Conservation (phyloP, 2,888 invertebrate species). For the Drosophila tripunctata region DNA sequence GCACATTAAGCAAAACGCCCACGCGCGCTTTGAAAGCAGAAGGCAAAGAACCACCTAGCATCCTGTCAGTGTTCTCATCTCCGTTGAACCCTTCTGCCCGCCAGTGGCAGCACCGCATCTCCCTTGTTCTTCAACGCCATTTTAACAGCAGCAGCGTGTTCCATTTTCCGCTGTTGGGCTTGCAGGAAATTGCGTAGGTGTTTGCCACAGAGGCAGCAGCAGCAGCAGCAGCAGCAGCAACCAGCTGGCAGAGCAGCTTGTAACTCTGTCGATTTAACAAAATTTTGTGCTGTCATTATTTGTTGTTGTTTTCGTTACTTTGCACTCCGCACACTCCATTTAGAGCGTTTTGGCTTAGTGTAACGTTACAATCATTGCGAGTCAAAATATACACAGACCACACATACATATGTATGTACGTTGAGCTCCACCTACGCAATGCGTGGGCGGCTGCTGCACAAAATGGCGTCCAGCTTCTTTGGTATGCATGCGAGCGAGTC, state of each 20-base stretch:
- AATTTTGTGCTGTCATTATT: slow-evolving; percentile 49
- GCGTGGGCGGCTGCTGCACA: slow-evolving; percentile 73
- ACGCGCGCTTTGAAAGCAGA: slow-evolving; percentile 48
- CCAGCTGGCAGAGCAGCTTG: slow-evolving; percentile 39
- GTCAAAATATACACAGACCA: slow-evolving; percentile 30
- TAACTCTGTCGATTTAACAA: slow-evolving; percentile 41
- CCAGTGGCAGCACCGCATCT: not conserved
- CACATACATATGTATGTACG: slow-evolving; percentile 15
- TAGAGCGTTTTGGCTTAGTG: slow-evolving; percentile 59
- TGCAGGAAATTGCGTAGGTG: slow-evolving; percentile 79
- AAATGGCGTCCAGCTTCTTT: slow-evolving; percentile 75
- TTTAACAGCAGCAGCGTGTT: slow-evolving; percentile 33
- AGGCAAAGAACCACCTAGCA: slow-evolving; percentile 46
- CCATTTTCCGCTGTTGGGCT: slow-evolving; percentile 66
- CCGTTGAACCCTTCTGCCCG: slow-evolving; percentile 44
- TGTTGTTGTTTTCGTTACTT: slow-evolving; percentile 1
- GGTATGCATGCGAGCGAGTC: slow-evolving; percentile 44
- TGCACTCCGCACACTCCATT: slow-evolving; percentile 29
- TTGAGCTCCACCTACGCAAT: slow-evolving; percentile 48
- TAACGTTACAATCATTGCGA: slow-evolving; percentile 64
- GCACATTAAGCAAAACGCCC: slow-evolving; percentile 65
- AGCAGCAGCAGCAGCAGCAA: no score
- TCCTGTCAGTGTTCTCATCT: slow-evolving; percentile 64
- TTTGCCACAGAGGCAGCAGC: slow-evolving; percentile 43
- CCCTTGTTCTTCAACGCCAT: not conserved